These are phyloP conservation scores for Agelas oroides DNA, from an alignment of 37 sponge, comb jelly and placozoan genomes.

Conservation along the genomic window DNA sequence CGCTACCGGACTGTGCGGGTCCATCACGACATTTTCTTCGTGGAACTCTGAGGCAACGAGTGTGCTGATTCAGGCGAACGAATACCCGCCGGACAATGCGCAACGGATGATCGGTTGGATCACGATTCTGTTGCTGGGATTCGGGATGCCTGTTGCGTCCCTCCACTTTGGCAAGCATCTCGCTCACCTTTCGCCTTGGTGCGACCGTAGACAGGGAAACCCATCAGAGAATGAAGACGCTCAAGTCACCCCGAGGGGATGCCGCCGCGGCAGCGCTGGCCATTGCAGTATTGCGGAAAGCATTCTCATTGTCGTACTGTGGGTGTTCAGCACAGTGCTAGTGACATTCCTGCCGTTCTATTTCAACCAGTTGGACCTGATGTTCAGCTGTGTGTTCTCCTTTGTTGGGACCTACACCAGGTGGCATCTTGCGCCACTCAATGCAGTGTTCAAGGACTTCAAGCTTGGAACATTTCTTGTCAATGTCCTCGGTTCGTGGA, in stretches of 20 bases:
- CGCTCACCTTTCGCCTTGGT: constrained; percentile 40
- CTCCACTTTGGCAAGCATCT: constrained; percentile 48
- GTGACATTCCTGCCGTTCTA: constrained; percentile 3
- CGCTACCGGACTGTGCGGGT: constrained; percentile 74
- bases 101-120: constrained; percentile 33
- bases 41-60: constrained; percentile 65
- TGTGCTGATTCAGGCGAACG: constrained; percentile 30
- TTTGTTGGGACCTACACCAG: constrained; percentile 49
- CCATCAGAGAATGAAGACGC: too few species aligned
- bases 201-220: not conserved
- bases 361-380: constrained; percentile 9
- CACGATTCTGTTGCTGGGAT: constrained; percentile 54
- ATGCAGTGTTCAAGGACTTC: constrained; percentile 35
- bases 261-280: too few species aligned
- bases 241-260: too few species aligned
- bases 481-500: constrained; percentile 50
- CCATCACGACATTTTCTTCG: constrained; percentile 73
- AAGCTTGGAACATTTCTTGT: constrained; percentile 64
- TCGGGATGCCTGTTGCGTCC: constrained; percentile 55
- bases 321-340: constrained; percentile 13
- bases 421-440: constrained; percentile 60
- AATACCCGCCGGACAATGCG: constrained; percentile 25
- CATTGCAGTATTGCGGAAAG: not conserved
- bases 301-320: constrained; percentile 5
- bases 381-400: constrained; percentile 47